Percentiles rank a stretch among this genome's conserved stretches.
These are phyloP conservation scores for Metalampra italica DNA, from an alignment of 2,888 invertebrate genomes.

Conservation along the genomic window DNA sequence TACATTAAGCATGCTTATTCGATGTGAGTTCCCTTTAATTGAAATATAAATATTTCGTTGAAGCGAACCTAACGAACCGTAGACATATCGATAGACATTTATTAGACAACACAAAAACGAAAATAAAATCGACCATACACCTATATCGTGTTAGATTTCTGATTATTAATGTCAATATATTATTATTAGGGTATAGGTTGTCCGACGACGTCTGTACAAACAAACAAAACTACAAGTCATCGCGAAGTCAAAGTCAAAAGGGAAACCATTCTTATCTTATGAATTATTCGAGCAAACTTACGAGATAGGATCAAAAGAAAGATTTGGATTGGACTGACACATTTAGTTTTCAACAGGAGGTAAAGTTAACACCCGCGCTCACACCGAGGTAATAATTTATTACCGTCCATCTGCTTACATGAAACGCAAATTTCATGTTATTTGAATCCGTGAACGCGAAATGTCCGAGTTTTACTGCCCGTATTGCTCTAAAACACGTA, in stretches of 20 bases:
- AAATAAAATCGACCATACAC: too few species aligned
- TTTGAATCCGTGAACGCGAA: conserved; percentile 35
- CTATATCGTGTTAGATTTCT: too few species aligned
- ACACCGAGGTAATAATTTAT: conserved; percentile 46
- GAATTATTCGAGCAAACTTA: too few species aligned
- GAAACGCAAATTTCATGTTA: conserved; percentile 42
- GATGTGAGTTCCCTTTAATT: neutral
- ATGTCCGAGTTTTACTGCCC: conserved; percentile 41
- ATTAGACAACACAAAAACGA: too few species aligned
- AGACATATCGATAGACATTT: too few species aligned
- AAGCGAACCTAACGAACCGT: neutral
- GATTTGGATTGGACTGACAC: conserved; percentile 19
- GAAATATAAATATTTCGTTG: neutral
- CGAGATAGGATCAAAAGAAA: too few species aligned
- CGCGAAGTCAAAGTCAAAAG: too few species aligned
- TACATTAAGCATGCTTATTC: neutral
- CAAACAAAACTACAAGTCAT: too few species aligned
- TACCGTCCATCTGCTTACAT: conserved; percentile 47
- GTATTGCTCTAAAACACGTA: conserved; percentile 19
- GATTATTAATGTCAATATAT: too few species aligned
- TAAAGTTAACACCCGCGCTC: conserved; percentile 35
- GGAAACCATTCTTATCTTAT: too few species aligned
- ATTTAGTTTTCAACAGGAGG: conserved; percentile 39
- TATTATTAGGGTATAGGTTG: too few species aligned
- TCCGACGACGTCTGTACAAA: too few species aligned